Conservation (phyloP, 2,797 vertebrate genomes). For the Brachyalestes nurse region DNA sequence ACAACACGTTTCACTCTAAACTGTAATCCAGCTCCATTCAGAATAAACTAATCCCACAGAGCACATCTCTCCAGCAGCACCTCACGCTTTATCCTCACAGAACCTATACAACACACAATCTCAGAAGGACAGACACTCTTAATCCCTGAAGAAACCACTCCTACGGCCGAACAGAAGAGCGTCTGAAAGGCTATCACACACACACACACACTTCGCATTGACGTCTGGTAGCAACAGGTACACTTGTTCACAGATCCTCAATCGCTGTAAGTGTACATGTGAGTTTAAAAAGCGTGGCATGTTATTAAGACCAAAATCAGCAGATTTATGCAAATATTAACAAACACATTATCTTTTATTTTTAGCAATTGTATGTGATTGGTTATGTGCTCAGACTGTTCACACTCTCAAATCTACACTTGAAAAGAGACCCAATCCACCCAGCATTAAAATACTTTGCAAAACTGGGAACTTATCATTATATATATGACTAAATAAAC, state of each 20-base stretch:
- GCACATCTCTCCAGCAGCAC: slow-evolving; percentile 9
- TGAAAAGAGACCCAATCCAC: too few species aligned
- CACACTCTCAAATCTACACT: too few species aligned
- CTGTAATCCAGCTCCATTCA: slow-evolving; percentile 14
- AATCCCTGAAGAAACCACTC: background rate
- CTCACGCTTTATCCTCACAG: slow-evolving; percentile 5
- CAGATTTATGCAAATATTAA: too few species aligned
- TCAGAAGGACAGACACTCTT: background rate
- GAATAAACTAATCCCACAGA: slow-evolving; percentile 5
- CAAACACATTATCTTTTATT: too few species aligned
- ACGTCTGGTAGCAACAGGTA: too few species aligned
- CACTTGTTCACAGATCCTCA: background rate
- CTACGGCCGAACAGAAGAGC: background rate
- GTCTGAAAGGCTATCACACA: background rate
- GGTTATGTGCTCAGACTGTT: too few species aligned
- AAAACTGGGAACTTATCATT: too few species aligned
- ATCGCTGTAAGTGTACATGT: background rate
- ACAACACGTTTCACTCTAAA: background rate
- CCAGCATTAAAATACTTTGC: too few species aligned
- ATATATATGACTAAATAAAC: too few species aligned
- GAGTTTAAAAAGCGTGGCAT: background rate
- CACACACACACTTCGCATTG: background rate
- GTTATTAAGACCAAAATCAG: background rate
- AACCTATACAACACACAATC: background rate
- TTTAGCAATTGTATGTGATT: too few species aligned